A percentile compares a stretch with the other conserved stretches of the same genome.
Evolutionary conservation across 2,888 invertebrate species (phyloP).

Genomic region (Cylindroiulus punctatus): DNA sequence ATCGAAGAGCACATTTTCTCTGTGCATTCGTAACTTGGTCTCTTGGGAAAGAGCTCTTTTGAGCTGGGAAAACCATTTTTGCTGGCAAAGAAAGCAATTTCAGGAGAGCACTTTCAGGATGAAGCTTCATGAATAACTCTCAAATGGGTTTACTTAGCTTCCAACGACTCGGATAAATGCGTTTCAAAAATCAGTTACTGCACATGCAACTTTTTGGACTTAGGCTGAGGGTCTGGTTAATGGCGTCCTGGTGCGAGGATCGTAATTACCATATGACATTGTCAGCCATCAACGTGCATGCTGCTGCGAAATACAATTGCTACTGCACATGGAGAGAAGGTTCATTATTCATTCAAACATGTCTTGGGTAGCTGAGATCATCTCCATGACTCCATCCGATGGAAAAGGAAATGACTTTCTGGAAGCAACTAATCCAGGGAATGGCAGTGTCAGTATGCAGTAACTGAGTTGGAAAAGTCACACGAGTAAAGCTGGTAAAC

Average conservation of each 20-base stretch:
- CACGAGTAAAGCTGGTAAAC: background rate
- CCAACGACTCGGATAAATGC: background rate
- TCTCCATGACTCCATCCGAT: background rate
- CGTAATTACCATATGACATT: background rate
- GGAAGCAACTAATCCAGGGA: background rate
- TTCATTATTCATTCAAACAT: background rate
- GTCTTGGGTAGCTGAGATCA: background rate
- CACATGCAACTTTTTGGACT: background rate
- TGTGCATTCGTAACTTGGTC: background rate
- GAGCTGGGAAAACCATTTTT: background rate
- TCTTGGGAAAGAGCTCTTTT: background rate
- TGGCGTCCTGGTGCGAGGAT: background rate
- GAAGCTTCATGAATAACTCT: too few relatives aligned
- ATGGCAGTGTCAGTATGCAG: background rate
- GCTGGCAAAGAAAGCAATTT: background rate
- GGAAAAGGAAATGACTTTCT: conserved; percentile 25
- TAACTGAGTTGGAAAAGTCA: background rate
- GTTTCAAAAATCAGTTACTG: background rate
- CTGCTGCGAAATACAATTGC: background rate
- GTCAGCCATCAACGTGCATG: too few relatives aligned
- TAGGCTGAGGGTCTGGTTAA: background rate
- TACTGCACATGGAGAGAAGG: background rate
- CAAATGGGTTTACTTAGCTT: background rate
- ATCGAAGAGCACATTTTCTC: background rate
- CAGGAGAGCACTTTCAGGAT: background rate